A percentile compares a stretch with the other conserved stretches of the same genome.
phyloP scores from a whole-genome alignment of 2,888 invertebrate species.

The Magallana nippona region DNA sequence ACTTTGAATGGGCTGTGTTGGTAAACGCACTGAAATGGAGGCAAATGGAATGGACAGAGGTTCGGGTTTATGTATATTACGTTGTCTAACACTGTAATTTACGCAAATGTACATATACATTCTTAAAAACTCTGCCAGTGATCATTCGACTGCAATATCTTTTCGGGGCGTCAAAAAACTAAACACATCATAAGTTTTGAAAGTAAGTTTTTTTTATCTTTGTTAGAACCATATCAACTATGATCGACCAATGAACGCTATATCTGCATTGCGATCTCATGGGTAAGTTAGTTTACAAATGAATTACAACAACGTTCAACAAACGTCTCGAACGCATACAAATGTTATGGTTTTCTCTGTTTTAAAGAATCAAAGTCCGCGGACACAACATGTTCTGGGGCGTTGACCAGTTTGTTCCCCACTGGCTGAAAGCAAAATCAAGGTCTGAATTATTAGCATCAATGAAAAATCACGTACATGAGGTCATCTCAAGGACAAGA shows the following conservation, averaged over 20 bases:
- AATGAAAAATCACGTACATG: slow-evolving; percentile 54
- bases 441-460: slow-evolving; percentile 44
- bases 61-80: background rate
- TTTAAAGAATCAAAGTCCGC: slow-evolving; percentile 40
- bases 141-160: no score
- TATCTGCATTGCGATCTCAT: slow-evolving; percentile 27
- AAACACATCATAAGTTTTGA: background rate
- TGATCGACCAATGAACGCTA: slow-evolving; percentile 23
- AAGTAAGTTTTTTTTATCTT: background rate
- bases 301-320: no score
- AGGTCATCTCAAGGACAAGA: slow-evolving; percentile 56
- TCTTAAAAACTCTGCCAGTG: no score
- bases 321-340: background rate
- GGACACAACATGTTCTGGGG: slow-evolving; percentile 65
- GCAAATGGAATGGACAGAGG: slow-evolving; percentile 59
- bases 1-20: slow-evolving; percentile 68
- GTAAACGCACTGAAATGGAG: slow-evolving; percentile 67
- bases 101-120: no score
- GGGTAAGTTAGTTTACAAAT: slow-evolving; percentile 31
- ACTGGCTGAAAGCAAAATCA: slow-evolving; percentile 52
- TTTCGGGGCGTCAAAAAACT: no score
- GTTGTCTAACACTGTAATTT: background rate
- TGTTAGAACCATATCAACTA: slow-evolving; percentile 35
- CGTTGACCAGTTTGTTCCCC: slow-evolving; percentile 47
- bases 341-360: background rate